Evolutionary conservation across 2,888 invertebrate genomes (phyloP).

Genomic region (Conus canariensis): DNA sequence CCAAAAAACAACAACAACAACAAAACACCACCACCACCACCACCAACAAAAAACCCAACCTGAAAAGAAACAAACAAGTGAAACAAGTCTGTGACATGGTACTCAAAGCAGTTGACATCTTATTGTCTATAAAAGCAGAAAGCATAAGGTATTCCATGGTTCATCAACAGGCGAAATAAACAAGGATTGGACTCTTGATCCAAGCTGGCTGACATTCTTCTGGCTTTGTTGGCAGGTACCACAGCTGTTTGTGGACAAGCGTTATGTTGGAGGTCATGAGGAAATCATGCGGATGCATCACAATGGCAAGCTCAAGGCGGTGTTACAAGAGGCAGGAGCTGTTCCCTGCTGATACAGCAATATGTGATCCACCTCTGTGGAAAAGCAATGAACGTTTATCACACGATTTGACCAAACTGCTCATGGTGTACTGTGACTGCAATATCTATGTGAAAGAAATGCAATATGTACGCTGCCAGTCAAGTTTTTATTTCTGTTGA

Average conservation of each 20-base stretch:
- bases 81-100: too few relatives aligned
- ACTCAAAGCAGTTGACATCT: too few relatives aligned
- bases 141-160: too few relatives aligned
- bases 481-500: too few relatives aligned
- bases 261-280: slow-evolving; percentile 72
- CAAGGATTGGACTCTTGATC: background rate
- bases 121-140: background rate
- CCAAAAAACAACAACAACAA: too few relatives aligned
- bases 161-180: too few relatives aligned
- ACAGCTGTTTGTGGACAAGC: slow-evolving; percentile 71
- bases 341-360: background rate
- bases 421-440: background rate
- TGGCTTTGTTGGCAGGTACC: slow-evolving; percentile 65
- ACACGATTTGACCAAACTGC: background rate
- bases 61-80: too few relatives aligned
- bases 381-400: background rate
- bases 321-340: slow-evolving; percentile 52
- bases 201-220: too few relatives aligned
- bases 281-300: slow-evolving; percentile 67
- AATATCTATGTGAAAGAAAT: background rate
- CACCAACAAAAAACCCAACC: too few relatives aligned
- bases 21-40: too few relatives aligned
- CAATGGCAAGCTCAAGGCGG: slow-evolving; percentile 65
- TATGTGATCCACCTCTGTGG: background rate
- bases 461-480: background rate